Conservation (phyloP, 2,113 vertebrate genomes). For the Penelope pileata region DNA sequence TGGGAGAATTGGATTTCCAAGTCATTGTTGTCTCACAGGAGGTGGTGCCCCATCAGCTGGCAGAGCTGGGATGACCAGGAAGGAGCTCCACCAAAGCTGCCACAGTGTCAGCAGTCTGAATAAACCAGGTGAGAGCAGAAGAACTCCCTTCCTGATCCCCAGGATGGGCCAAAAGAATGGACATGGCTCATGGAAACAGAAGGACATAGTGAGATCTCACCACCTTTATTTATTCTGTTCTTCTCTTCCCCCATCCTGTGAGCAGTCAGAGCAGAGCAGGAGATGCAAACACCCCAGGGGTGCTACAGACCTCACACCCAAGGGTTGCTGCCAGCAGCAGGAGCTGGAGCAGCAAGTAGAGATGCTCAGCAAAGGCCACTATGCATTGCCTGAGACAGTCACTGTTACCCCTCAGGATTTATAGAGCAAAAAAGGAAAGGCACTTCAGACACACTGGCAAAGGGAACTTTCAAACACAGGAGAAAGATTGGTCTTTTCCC, state of each 20-base stretch:
- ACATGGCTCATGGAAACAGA: not conserved
- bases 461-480: not conserved
- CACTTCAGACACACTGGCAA: not conserved
- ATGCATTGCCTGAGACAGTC: not conserved
- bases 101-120: not conserved
- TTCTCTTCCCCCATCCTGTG: not conserved
- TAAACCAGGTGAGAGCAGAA: not conserved
- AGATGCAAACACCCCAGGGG: not conserved
- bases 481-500: not conserved
- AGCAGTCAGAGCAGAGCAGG: not conserved
- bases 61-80: not conserved
- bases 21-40: not conserved
- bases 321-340: not conserved
- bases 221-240: not conserved
- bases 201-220: not conserved
- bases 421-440: not conserved
- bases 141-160: not conserved
- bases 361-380: not conserved
- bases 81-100: not conserved
- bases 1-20: not conserved
- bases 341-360: not conserved
- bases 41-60: not conserved
- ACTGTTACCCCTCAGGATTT: not conserved
- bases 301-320: fast-evolving
- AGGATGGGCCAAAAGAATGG: not conserved